phyloP scores from a whole-genome alignment of 2,113 vertebrate species.

The Mustela lutreola region DNA sequence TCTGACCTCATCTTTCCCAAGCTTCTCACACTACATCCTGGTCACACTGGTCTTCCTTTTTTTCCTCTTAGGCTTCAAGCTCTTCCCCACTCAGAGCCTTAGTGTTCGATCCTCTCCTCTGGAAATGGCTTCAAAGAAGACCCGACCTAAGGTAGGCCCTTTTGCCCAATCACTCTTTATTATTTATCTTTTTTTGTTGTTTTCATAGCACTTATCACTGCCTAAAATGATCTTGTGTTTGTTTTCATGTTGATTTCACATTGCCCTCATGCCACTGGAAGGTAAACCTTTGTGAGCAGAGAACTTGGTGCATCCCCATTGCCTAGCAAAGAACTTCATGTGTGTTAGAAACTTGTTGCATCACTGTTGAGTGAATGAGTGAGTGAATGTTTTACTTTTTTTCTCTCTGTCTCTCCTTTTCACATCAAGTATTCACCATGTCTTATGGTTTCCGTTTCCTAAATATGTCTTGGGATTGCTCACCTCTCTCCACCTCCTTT shows the following conservation, averaged over 20 bases:
- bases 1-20: not conserved
- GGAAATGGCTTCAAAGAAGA: not conserved
- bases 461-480: not conserved
- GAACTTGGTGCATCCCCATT: not conserved
- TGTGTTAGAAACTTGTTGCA: not conserved
- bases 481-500: not conserved
- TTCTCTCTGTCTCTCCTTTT: not conserved
- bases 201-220: not conserved
- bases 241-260: not conserved
- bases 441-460: not conserved
- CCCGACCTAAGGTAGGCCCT: not conserved
- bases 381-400: not conserved
- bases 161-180: not conserved
- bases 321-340: not conserved
- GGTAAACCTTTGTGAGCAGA: not conserved
- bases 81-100: not conserved
- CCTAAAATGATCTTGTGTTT: not conserved
- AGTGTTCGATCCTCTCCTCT: not conserved
- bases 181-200: not conserved
- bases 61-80: not conserved
- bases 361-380: not conserved
- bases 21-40: not conserved
- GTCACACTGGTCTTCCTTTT: not conserved
- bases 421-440: not conserved
- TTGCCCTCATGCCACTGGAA: not conserved